Conservation (phyloP, 2,797 vertebrate species). For the Diplodus puntazzo region DNA sequence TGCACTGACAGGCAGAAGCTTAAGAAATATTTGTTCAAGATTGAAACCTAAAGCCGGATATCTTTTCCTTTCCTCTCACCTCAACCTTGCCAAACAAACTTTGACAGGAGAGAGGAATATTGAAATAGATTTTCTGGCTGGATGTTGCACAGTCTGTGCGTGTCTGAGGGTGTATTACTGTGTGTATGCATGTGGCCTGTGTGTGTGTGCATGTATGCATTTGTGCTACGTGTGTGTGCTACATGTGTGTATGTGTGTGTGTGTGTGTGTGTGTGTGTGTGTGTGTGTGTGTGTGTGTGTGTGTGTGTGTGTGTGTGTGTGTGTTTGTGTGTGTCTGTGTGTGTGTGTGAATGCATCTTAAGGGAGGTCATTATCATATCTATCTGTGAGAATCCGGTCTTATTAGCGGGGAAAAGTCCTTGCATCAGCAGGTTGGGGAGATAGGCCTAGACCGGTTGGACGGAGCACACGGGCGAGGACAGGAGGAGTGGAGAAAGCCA, state of each 20-base stretch:
- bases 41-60: constrained; percentile 22
- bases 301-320: constrained; percentile 16
- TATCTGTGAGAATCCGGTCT: constrained; percentile 61
- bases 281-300: constrained; percentile 9
- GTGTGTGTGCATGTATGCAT: constrained; percentile 9
- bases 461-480: constrained; percentile 34
- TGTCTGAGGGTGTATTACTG: constrained; percentile 6
- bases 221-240: neutral
- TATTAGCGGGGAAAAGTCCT: constrained; percentile 61
- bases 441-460: constrained; percentile 40
- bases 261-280: constrained; percentile 8
- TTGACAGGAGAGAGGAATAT: constrained; percentile 63
- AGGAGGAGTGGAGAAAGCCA: constrained; percentile 30
- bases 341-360: constrained; percentile 69
- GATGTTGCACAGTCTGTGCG: constrained; percentile 12
- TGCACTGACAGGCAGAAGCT: constrained; percentile 31
- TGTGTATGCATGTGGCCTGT: constrained; percentile 7
- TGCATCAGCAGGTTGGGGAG: constrained; percentile 66
- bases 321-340: constrained; percentile 13
- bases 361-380: constrained; percentile 84
- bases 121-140: constrained; percentile 58
- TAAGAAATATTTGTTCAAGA: constrained; percentile 35
- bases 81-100: constrained; percentile 62
- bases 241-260: neutral
- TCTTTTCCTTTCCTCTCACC: constrained; percentile 25